These are phyloP conservation scores for Apodemus agrarius DNA, from an alignment of 2,797 vertebrate species.

Conservation along the genomic window DNA sequence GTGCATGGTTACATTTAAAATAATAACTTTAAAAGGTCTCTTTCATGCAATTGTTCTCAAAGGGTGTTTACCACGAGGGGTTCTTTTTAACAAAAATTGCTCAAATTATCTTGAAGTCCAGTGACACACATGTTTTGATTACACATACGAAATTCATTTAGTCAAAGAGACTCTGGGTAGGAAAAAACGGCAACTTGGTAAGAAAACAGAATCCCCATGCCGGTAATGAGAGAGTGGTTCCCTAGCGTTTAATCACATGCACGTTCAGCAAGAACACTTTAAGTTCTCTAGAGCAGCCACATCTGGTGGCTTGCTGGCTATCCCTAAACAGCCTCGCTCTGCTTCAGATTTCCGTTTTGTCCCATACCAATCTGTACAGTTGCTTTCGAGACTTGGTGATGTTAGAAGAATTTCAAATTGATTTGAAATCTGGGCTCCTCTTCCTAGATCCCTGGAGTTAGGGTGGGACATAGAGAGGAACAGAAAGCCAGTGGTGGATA, in stretches of 20 bases:
- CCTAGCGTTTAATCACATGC: conserved; percentile 72
- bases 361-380: conserved; percentile 41
- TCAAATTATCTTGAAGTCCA: conserved; percentile 77
- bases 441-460: conserved; percentile 29
- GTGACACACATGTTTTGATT: conserved; percentile 78
- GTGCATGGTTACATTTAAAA: conserved; percentile 69
- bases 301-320: conserved; percentile 72
- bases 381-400: conserved; percentile 55
- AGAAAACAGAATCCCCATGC: conserved; percentile 58
- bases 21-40: conserved; percentile 71
- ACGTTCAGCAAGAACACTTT: conserved; percentile 72
- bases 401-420: conserved; percentile 50
- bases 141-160: conserved; percentile 81
- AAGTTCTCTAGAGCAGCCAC: conserved; percentile 43
- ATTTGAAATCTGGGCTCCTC: conserved; percentile 60
- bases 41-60: conserved; percentile 74
- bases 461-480: neutral
- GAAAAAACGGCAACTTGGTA: conserved; percentile 75
- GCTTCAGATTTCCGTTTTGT: conserved; percentile 50
- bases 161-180: conserved; percentile 71
- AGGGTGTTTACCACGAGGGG: conserved; percentile 64
- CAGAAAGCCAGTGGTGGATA: neutral
- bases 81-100: conserved; percentile 79
- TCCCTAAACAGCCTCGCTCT: conserved; percentile 26
- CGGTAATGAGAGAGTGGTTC: conserved; percentile 74